Base-by-base conservation (phyloP, 2,113 vertebrate genomes). In the Tychaedon coryphoeus region DNA sequence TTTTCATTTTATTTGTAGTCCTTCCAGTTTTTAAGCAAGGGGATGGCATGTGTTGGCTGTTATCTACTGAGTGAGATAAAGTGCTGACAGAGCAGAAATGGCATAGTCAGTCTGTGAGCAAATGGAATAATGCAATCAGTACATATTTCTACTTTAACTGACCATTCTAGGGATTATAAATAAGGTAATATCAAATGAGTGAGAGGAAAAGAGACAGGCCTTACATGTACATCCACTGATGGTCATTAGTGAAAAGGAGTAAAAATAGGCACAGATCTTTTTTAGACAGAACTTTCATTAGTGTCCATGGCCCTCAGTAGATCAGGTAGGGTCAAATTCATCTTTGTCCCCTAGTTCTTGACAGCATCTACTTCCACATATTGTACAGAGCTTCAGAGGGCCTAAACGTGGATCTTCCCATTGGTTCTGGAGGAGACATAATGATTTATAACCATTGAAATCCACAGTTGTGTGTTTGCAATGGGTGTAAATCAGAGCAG, bases 111-210 rank as follows among this genome's bases (percentile, higher is more conserved):
- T 71, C 40, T 22, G 40, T 57, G 47, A 96, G 76, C 45, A 96
- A 96, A 95, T 58, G 42, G 48, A 93, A 73, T 81, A 86, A 95
- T 95, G 33, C 9, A 87, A 95, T 96, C 94, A 80, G 94, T 92
- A 92, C 51, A 47, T 62, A 75, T 92, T 90, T 96, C 61, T 83
- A 76, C 51, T 92, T 83, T 67, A 90, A 81, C 36, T 93, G 42
- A 81, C 36, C 92, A 38, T 69, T 47, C 28, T 74, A 96, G 34
- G 34, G 29, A 80, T 70, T 67, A 47, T 26, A 57, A 86, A 74
- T 58, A 88, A 73, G 25, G 19, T n/a, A 54, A 61, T 66, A 85
- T 77, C 82, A 96, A 93, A 40, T 69, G 64, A 93, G 38, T 92
- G 25, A 42, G 66, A 67, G 45, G 28, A 78, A 84, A 90, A 91